Evolutionary conservation across 2,888 invertebrate genomes (phyloP), one percentile per base, ranked within the genome.

Genomic region (Cosmorhoe ocellata): DNA sequence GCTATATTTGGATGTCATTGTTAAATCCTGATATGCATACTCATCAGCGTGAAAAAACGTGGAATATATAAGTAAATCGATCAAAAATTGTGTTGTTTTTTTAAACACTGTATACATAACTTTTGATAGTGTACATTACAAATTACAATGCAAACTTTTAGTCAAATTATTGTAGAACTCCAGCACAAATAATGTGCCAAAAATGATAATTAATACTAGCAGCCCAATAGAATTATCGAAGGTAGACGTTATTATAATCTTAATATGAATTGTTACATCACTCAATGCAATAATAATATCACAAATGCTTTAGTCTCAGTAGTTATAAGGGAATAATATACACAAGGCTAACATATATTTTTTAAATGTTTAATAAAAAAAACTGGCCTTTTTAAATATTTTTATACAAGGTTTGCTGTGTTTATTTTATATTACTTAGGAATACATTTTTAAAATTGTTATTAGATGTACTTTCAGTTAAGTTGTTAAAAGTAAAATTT

Each of bases 201-300:
- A 18, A 2, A 18, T 18, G 18, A 18, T n/a, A n/a, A n/a, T n/a
- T n/a, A n/a, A n/a, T n/a, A n/a, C n/a, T n/a, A n/a, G n/a, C n/a
- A n/a, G n/a, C n/a, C n/a, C 18, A 3, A 18, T 18, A 4, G 18
- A 18, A 18, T 18, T 3, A 4, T 4, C 2, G 3, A 5, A 24
- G 7, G 24, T 24, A 24, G 24, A 13, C 13, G 9, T 13, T 8
- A 8, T 2, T 32, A 24, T 6, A 6, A 24, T 24, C 2, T 24
- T 24, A 4, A 24, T 24, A 6, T 24, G 2, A 24, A 24, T 3
- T 46, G 13, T 39, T 10, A 39, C 38, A 50, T 50, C 43, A 52
- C 40, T 2, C 11, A 33, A 37, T 49, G 37, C 47, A 51, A 46
- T 40, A 33, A 51, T 24, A n/a, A 22, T 14, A 56, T 56, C 39